Base-by-base conservation (phyloP, 2,797 vertebrate genomes). In the Todus mexicanus region DNA sequence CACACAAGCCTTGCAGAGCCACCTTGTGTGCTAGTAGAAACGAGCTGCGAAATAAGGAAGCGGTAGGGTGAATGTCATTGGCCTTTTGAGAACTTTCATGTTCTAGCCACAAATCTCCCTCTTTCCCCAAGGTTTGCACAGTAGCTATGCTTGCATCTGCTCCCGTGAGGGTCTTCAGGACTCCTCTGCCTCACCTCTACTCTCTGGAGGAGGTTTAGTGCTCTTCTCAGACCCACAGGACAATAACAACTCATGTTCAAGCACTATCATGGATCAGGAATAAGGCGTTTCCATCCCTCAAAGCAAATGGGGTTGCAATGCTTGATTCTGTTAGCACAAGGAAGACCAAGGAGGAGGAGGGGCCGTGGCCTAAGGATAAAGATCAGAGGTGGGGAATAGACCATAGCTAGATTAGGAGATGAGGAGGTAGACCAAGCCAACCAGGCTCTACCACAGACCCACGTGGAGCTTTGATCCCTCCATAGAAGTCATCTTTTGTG, bases 311-410 rank as follows among this genome's bases (percentile, higher is more conserved):
- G 11, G 6, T 81, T 60, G 54, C 45, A 47, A 1, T 48, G 25
- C 51, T 54, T n/a, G 12, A 31, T 38, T 47, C 23, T 64, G 23
- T 70, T 27, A 29, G 31, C 14, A 2, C 21, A 18, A 76, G 27
- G 33, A 60, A 76, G 38, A 64, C 15, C 5, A 15, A 42, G 54
- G 47, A 37, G 63, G 33, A 40, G 63, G 26, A 50, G n/a, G 22
- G 14, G 16, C 57, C 0, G 0, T 43, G 56, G 15, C 33, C 35
- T 48, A 3, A 1, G 18, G 53, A 22, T 6, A 4, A 54, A 35
- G 45, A 50, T 37, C 13, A 9, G 63, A 65, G 40, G 40, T 50
- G 12, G 23, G 33, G 43, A 82, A 69, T 5, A 18, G 56, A 23
- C 43, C 11, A 2, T 8, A 10, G 37, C 1, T 63, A 31, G 40